A percentile compares a stretch with the other conserved stretches of the same genome.
These are phyloP conservation scores for Anoplopoma fimbria DNA, from an alignment of 2,113 vertebrate genomes.

Conservation along the genomic window DNA sequence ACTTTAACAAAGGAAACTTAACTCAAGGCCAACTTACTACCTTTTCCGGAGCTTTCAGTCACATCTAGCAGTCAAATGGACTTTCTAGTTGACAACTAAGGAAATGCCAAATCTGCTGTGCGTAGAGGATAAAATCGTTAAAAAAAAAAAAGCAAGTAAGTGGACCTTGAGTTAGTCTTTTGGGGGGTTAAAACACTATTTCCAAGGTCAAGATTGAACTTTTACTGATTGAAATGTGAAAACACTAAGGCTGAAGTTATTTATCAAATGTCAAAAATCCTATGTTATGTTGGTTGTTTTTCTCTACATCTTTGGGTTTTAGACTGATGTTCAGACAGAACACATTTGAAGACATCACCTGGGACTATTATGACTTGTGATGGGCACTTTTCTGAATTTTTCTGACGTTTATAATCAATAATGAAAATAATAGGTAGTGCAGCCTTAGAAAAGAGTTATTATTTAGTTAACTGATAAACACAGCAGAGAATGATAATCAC, in stretches of 20 bases:
- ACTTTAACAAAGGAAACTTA: neutral
- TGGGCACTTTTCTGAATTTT: neutral
- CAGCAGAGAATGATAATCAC: neutral
- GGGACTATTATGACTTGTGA: neutral
- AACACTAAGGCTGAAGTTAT: neutral
- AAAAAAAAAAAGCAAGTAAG: no score
- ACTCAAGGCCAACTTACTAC: neutral
- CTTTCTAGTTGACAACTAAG: neutral
- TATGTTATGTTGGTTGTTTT: neutral
- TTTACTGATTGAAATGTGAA: neutral
- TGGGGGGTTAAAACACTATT: neutral
- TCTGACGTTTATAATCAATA: neutral
- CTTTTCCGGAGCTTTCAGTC: neutral
- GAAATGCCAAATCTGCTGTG: no score
- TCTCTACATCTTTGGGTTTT: neutral
- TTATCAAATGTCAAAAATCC: neutral
- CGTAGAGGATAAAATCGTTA: neutral
- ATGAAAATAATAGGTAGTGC: neutral
- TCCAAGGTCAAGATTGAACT: no score
- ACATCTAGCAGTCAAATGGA: neutral
- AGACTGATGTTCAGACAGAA: neutral
- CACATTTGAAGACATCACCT: neutral
- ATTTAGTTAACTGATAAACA: neutral
- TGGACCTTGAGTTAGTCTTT: neutral
- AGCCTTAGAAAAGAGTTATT: neutral